Evolutionary conservation across 2,797 vertebrate genomes (phyloP).

Genomic region (Pempheris klunzingeri): DNA sequence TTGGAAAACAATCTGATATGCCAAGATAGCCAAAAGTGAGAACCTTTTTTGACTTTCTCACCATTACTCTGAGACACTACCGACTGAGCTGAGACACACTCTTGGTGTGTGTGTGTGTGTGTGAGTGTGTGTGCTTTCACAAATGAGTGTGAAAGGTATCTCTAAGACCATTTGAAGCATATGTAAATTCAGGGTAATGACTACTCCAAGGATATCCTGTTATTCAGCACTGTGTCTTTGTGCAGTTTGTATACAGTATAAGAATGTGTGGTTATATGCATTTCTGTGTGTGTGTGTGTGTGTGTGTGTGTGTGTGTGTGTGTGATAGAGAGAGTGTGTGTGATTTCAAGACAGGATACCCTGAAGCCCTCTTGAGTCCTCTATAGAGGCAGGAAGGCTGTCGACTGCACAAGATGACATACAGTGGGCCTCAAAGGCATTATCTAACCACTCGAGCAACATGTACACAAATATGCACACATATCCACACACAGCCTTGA

Average conservation of each 20-base stretch:
- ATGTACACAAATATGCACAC: slow-evolving; percentile 28
- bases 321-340: slow-evolving; percentile 20
- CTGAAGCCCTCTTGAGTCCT: slow-evolving; percentile 64
- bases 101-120: slow-evolving; percentile 2
- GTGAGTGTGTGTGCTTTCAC: slow-evolving; percentile 4
- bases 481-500: slow-evolving; percentile 38
- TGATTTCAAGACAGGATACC: slow-evolving; percentile 46
- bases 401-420: slow-evolving; percentile 57
- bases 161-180: slow-evolving; percentile 54
- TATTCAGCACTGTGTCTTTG: slow-evolving; percentile 18
- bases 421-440: slow-evolving; percentile 58
- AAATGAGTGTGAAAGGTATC: slow-evolving; percentile 8
- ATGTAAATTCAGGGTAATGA: slow-evolving; percentile 43
- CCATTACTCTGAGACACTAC: slow-evolving; percentile 34
- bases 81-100: neutral
- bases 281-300: slow-evolving; percentile 1
- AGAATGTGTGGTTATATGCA: too few species aligned
- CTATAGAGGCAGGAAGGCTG: slow-evolving; percentile 67
- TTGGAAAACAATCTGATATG: slow-evolving; percentile 18
- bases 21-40: slow-evolving; percentile 26
- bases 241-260: too few species aligned
- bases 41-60: slow-evolving; percentile 20
- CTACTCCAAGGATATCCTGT: slow-evolving; percentile 49
- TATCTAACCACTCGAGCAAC: slow-evolving; percentile 68
- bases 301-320: slow-evolving; percentile 22